These are phyloP conservation scores for Craseonycteris thonglongyai DNA, from an alignment of 2,113 vertebrate genomes.

Conservation along the genomic window DNA sequence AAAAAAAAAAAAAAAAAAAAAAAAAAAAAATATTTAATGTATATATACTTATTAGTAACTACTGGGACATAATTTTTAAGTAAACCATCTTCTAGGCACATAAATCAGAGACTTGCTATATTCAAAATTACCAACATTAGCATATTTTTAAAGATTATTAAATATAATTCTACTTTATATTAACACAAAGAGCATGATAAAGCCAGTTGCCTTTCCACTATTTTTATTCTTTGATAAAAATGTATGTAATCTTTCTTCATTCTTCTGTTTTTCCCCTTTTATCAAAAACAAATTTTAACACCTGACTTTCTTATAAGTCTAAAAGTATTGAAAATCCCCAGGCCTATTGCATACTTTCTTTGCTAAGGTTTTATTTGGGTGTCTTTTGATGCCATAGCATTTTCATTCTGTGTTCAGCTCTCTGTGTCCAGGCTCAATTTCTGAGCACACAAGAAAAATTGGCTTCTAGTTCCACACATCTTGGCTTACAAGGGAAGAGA, in stretches of 20 bases:
- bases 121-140: background rate
- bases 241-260: background rate
- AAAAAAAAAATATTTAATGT: too few species aligned
- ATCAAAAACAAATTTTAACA: background rate
- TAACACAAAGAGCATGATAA: background rate
- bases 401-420: constrained; percentile 18
- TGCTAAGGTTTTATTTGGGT: constrained; percentile 24
- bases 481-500: constrained; percentile 38
- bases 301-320: background rate
- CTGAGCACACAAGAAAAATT: constrained; percentile 40
- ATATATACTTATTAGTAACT: background rate
- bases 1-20: too few species aligned
- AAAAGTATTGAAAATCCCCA: background rate
- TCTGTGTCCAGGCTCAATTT: constrained; percentile 24
- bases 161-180: background rate
- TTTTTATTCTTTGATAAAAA: background rate
- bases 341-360: background rate
- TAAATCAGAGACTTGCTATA: background rate
- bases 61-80: background rate
- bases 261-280: background rate
- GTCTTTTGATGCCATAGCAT: background rate
- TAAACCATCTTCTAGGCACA: background rate
- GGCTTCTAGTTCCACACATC: constrained; percentile 14
- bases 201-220: background rate
- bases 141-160: background rate